A percentile compares a stretch with the other conserved stretches of the same genome.
phyloP scores from a whole-genome alignment of 1,140 invertebrate species.

The Luehdorfia chinensis region DNA sequence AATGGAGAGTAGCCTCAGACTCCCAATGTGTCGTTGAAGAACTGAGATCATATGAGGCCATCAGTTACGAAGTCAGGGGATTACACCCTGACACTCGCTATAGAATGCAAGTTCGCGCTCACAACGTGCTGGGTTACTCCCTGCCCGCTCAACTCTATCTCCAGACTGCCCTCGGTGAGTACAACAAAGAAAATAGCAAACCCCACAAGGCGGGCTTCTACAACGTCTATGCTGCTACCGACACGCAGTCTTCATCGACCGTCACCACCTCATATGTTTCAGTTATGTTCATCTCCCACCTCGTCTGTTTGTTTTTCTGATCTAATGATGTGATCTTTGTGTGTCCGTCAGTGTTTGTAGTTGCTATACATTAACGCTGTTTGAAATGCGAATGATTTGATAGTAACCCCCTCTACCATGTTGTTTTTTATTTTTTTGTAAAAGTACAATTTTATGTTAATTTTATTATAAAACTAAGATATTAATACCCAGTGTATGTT shows the following conservation, averaged over 20 bases:
- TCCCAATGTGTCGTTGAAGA: conserved; percentile 78
- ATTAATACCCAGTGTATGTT: conserved; percentile 3
- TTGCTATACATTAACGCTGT: conserved; percentile 14
- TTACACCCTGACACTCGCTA: conserved; percentile 88
- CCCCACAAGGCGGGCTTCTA: conserved; percentile 70
- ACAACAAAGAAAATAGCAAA: conserved; percentile 62
- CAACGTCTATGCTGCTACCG: conserved; percentile 66
- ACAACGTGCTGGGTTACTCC: conserved; percentile 90
- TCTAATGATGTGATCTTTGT: conserved; percentile 43
- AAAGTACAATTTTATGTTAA: conserved; percentile 20
- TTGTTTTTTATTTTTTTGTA: conserved; percentile 20
- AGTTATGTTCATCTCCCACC: conserved; percentile 32
- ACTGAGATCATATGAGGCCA: conserved; percentile 78
- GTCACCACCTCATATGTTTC: conserved; percentile 36
- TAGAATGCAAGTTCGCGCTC: conserved; percentile 88
- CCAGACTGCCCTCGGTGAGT: conserved; percentile 91
- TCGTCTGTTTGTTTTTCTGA: conserved; percentile 38
- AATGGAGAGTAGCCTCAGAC: conserved; percentile 80
- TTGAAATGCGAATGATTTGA: conserved; percentile 15
- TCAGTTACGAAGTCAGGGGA: conserved; percentile 81
- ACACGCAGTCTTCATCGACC: conserved; percentile 45
- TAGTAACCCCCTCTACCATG: conserved; percentile 11
- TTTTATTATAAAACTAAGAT: conserved; percentile 13
- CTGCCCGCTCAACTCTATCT: conserved; percentile 84
- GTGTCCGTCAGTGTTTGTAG: conserved; percentile 19